A percentile compares a stretch with the other conserved stretches of the same genome.
Evolutionary conservation across 2,113 vertebrate species (phyloP).

Genomic region (Paedocypris sp.): DNA sequence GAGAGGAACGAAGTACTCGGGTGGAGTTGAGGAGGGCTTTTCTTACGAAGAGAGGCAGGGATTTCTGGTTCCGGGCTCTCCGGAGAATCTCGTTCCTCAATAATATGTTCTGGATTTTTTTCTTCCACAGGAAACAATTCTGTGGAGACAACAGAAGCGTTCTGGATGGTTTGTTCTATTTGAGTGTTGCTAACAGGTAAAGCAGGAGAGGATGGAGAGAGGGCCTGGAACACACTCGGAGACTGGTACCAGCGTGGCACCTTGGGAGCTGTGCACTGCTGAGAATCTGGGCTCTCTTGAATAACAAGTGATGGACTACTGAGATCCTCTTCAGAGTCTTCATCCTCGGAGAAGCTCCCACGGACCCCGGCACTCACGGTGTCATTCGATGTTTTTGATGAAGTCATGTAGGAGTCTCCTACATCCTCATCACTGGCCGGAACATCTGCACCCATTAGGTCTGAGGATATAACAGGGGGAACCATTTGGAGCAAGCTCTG

Average conservation of each 20-base stretch:
- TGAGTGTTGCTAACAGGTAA: conserved; percentile 18
- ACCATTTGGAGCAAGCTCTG: conserved; percentile 3
- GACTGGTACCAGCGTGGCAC: conserved; percentile 39
- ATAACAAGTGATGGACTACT: conserved; percentile 60
- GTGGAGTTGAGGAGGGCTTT: too few relatives aligned
- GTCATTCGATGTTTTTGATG: conserved; percentile 36
- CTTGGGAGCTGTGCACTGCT: conserved; percentile 41
- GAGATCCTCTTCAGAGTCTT: conserved; percentile 62
- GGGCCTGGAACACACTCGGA: conserved; percentile 28
- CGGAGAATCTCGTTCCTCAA: conserved; percentile 65
- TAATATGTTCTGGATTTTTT: conserved; percentile 59
- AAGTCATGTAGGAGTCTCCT: conserved; percentile 9
- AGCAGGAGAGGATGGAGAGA: conserved; percentile 34
- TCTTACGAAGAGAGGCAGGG: conserved; percentile 38
- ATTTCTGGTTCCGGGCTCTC: conserved; percentile 67
- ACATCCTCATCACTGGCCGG: conserved; percentile 31
- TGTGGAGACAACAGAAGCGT: background rate
- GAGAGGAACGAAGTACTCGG: too few relatives aligned
- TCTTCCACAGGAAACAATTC: conserved; percentile 37
- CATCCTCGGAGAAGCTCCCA: conserved; percentile 43
- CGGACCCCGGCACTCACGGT: conserved; percentile 9
- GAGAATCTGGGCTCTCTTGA: conserved; percentile 60
- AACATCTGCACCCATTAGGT: conserved; percentile 19
- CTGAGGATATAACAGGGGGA: conserved; percentile 11
- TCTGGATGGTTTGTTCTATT: conserved; percentile 1